A percentile compares a stretch with the other conserved stretches of the same genome.
Conservation (phyloP, 2,888 invertebrate genomes). For the Branchellion lobata region DNA sequence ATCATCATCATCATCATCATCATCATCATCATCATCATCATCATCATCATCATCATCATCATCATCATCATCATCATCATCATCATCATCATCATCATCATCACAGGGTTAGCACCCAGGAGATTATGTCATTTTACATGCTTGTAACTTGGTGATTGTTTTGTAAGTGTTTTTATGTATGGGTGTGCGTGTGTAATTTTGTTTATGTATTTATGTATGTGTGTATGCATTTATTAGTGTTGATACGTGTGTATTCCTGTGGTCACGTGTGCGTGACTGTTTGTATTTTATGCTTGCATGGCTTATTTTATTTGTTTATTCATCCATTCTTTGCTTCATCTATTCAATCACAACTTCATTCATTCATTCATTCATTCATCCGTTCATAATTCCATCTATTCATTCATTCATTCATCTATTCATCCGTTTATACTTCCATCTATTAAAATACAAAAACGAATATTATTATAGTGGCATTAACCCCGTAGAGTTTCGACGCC, state of each 20-base stretch:
- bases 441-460: too few relatives aligned
- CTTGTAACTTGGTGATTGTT: neutral
- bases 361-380: slow-evolving; percentile 13
- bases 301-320: neutral
- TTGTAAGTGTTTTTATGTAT: too few relatives aligned
- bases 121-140: too few relatives aligned
- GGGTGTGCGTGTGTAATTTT: too few relatives aligned
- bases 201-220: neutral
- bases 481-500: too few relatives aligned
- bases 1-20: slow-evolving; percentile 44
- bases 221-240: neutral
- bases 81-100: neutral
- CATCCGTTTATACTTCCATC: too few relatives aligned
- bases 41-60: slow-evolving; percentile 26
- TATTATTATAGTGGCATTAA: too few relatives aligned
- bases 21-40: slow-evolving; percentile 41
- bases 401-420: neutral
- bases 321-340: neutral
- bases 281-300: neutral
- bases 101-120: neutral
- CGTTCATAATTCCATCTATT: neutral
- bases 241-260: neutral
- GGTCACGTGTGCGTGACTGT: too few relatives aligned
- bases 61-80: slow-evolving; percentile 9
- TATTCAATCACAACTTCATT: neutral